Evolutionary conservation across 2,113 vertebrate species (phyloP).

Genomic region (Paracanthobrama guichenoti): DNA sequence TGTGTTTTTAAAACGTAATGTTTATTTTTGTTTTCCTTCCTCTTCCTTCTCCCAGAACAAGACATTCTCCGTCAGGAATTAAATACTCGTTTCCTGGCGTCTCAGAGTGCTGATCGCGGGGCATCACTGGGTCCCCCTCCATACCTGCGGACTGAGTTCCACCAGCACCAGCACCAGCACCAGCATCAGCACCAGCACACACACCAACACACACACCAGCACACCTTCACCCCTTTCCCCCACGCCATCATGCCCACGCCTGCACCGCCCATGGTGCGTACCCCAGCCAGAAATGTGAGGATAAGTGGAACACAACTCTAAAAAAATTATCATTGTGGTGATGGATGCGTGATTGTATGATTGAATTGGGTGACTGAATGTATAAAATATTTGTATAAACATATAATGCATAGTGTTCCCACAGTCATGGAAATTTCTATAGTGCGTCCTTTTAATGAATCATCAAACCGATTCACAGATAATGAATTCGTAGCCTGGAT

Average conservation of each 20-base stretch:
- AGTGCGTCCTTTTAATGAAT: not conserved
- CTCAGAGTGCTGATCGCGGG: conserved; percentile 94
- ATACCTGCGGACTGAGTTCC: conserved; percentile 98
- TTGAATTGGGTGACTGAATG: not conserved
- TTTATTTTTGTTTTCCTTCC: no score
- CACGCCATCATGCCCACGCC: conserved; percentile 99
- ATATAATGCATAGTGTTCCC: not conserved
- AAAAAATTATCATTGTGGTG: conserved; percentile 20
- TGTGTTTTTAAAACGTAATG: not conserved
- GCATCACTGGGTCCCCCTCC: conserved; percentile 93
- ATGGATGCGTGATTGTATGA: not conserved
- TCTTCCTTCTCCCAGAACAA: conserved; percentile 80
- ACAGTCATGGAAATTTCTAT: not conserved
- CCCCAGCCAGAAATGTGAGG: conserved; percentile 98
- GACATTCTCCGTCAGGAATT: conserved; percentile 96
- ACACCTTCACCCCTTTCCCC: conserved; percentile 98
- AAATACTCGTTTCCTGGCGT: conserved; percentile 96
- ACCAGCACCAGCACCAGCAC: conserved; percentile 96
- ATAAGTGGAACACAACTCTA: conserved; percentile 85
- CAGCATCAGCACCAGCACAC: conserved; percentile 91
- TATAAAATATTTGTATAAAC: not conserved
- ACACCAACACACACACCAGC: conserved; percentile 99
- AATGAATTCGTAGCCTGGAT: not conserved
- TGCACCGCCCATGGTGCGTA: conserved; percentile 99
- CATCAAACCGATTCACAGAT: not conserved